A percentile compares a stretch with the other conserved stretches of the same genome.
Conservation (phyloP, 2,888 invertebrate species). For the Thyatira batis region DNA sequence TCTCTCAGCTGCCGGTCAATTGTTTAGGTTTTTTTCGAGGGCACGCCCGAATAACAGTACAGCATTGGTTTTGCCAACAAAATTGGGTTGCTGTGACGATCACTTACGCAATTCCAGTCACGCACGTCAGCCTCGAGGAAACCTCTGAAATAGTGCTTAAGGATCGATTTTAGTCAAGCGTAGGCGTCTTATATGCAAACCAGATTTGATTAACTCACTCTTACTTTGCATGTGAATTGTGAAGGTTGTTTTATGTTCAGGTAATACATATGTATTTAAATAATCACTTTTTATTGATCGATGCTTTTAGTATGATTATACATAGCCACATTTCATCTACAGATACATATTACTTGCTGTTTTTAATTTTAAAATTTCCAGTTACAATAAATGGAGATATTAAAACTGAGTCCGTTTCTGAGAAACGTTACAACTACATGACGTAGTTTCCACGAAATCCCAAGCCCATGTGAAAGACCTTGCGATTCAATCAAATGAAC, state of each 20-base stretch:
- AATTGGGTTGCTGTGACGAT: constrained; percentile 26
- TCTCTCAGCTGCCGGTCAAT: constrained; percentile 25
- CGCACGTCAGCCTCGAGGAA: constrained; percentile 22
- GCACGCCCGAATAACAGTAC: constrained; percentile 41
- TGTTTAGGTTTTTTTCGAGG: constrained; percentile 37
- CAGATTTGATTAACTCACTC: constrained; percentile 8
- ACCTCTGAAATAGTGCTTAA: neutral
- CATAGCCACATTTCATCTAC: too few relatives aligned
- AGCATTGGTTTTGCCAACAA: constrained; percentile 24
- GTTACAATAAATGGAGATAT: too few relatives aligned
- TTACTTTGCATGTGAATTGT: neutral
- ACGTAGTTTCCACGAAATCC: constrained; percentile 2
- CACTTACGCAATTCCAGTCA: constrained; percentile 28
- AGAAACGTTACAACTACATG: neutral
- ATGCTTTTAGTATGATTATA: too few relatives aligned
- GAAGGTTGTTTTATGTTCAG: neutral
- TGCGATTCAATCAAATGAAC: constrained; percentile 45
- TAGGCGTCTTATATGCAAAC: constrained; percentile 6
- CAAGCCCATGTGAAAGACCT: constrained; percentile 34
- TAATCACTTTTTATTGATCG: too few relatives aligned
- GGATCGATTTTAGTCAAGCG: neutral
- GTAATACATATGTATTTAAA: too few relatives aligned
- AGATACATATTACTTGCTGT: too few relatives aligned
- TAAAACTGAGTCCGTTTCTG: too few relatives aligned
- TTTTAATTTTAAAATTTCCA: too few relatives aligned